Percentiles rank a stretch among this genome's conserved stretches.
phyloP scores from a whole-genome alignment of 30 jellyfish, hydroid and myxozoan genomes.

The Aurelia sp. region DNA sequence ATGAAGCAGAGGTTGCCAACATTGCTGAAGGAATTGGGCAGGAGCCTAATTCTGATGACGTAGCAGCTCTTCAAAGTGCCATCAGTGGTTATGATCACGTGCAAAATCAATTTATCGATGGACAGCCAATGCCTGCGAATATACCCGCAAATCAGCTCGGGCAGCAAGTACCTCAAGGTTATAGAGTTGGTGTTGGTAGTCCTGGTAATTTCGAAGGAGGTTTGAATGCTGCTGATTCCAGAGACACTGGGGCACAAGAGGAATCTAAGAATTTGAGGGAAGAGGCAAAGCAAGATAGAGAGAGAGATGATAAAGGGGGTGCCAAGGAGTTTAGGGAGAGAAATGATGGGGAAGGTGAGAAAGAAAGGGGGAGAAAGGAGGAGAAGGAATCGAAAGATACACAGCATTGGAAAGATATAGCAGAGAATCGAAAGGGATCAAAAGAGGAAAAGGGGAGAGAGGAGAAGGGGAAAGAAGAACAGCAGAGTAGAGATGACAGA shows the following conservation, averaged over 20 bases:
- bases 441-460: constrained; percentile 27
- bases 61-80: constrained; percentile 45
- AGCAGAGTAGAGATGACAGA: not conserved
- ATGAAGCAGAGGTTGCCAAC: not conserved
- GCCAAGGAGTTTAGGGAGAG: constrained; percentile 7
- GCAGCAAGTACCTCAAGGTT: not conserved
- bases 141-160: not conserved
- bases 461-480: constrained; percentile 16
- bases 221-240: constrained; percentile 14
- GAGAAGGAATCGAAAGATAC: constrained; percentile 11
- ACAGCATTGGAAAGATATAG: constrained; percentile 13
- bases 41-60: constrained; percentile 18
- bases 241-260: constrained; percentile 15
- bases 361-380: constrained; percentile 17
- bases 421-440: not conserved
- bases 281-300: not conserved
- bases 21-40: constrained; percentile 5
- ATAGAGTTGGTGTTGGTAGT: not conserved
- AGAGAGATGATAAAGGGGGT: not conserved
- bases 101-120: constrained; percentile 18
- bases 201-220: no score
- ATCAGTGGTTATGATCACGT: constrained; percentile 45
- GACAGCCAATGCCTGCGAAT: not conserved
- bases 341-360: constrained; percentile 4
- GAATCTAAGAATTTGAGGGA: not conserved